These are phyloP conservation scores for Apoda limacodes DNA, from an alignment of 2,888 invertebrate species.

Conservation along the genomic window DNA sequence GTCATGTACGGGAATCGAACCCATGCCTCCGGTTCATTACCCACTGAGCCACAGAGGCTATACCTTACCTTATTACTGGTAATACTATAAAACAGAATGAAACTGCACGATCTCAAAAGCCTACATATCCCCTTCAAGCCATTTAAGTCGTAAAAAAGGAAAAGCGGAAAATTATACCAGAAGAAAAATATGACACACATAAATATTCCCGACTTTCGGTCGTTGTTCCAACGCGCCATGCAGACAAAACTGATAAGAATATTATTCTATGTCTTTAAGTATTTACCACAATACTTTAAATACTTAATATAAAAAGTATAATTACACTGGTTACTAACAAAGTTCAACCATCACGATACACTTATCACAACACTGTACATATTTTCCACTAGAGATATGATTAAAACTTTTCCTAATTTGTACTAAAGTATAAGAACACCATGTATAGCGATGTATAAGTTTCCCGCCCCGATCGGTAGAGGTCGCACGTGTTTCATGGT, in stretches of 20 bases:
- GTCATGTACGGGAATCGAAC: too few species aligned
- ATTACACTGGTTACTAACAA: constrained; percentile 15
- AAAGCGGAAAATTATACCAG: constrained; percentile 41
- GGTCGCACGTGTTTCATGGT: constrained; percentile 23
- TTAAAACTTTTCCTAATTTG: too few species aligned
- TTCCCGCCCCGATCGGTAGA: constrained; percentile 16
- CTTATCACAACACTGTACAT: too few species aligned
- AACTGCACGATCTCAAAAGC: constrained; percentile 35
- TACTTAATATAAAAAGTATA: constrained; percentile 9
- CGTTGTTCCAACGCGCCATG: constrained; percentile 42
- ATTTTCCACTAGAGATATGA: constrained; percentile 12
- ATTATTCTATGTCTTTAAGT: too few species aligned
- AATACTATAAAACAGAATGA: constrained; percentile 45
- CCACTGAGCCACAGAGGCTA: too few species aligned
- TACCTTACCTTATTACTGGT: too few species aligned
- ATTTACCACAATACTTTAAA: too few species aligned
- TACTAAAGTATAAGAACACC: too few species aligned
- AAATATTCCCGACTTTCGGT: constrained; percentile 45
- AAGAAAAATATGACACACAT: constrained; percentile 51
- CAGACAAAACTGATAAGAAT: constrained; percentile 32
- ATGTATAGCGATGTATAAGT: constrained; percentile 16
- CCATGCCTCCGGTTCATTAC: too few species aligned
- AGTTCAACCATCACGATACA: too few species aligned
- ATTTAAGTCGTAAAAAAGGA: constrained; percentile 44
- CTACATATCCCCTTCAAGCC: constrained; percentile 39